Percentiles rank a stretch among this genome's conserved stretches.
Conservation (phyloP, 2,888 invertebrate genomes). For the Lithophane semibrunnea region DNA sequence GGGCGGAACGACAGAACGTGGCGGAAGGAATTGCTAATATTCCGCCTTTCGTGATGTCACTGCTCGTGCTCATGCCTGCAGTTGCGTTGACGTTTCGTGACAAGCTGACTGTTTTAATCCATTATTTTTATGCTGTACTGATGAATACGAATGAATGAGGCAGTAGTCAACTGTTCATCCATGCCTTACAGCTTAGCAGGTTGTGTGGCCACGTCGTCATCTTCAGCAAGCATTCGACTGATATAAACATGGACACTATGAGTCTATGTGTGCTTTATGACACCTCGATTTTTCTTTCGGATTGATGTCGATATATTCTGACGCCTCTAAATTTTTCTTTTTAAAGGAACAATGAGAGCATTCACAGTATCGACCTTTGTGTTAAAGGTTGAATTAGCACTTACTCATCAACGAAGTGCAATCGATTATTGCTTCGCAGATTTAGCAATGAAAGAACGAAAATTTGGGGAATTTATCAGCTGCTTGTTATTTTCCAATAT, state of each 20-base stretch:
- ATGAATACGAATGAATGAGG: neutral
- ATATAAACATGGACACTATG: neutral
- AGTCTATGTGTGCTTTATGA: neutral
- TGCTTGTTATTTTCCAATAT: neutral
- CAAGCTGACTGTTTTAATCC: slow-evolving; percentile 3
- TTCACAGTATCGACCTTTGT: slow-evolving; percentile 22
- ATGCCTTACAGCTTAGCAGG: neutral
- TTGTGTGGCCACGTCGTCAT: neutral
- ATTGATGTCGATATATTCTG: slow-evolving; percentile 28
- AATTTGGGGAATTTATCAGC: neutral
- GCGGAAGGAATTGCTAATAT: slow-evolving; percentile 69
- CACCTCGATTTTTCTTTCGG: neutral
- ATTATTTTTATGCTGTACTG: slow-evolving; percentile 8
- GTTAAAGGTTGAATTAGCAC: slow-evolving; percentile 29
- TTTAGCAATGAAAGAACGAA: neutral
- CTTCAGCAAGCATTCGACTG: neutral
- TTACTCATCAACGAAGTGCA: slow-evolving; percentile 8
- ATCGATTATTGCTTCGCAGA: neutral
- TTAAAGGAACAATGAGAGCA: slow-evolving; percentile 19
- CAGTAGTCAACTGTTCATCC: neutral
- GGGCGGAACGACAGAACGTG: slow-evolving; percentile 60
- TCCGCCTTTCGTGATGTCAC: slow-evolving; percentile 65
- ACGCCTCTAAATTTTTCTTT: slow-evolving; percentile 13
- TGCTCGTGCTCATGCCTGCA: slow-evolving; percentile 27
- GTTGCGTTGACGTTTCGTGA: slow-evolving; percentile 19